phyloP scores from a whole-genome alignment of 2,888 invertebrate species.

The Cotesia congregata region DNA sequence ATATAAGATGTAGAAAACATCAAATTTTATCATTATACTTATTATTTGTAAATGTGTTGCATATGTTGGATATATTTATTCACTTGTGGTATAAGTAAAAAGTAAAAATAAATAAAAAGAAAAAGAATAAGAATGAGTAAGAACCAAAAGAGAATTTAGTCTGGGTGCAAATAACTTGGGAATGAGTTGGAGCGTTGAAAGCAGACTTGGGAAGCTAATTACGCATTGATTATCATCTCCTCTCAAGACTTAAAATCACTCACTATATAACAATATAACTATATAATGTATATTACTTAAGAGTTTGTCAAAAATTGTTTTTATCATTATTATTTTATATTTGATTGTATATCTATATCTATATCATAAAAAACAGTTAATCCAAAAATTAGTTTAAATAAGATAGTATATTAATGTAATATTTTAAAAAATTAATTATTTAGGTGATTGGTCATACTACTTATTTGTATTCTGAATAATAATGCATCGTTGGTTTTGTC shows the following conservation, averaged over 20 bases:
- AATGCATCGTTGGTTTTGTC: neutral
- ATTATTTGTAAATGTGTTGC: neutral
- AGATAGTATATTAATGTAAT: constrained; percentile 5
- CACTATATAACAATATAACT: constrained; percentile 14
- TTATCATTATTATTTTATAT: too few relatives aligned
- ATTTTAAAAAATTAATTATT: constrained; percentile 33
- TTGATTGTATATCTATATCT: too few relatives aligned
- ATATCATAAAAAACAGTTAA: too few relatives aligned
- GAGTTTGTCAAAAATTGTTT: too few relatives aligned
- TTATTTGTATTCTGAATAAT: constrained; percentile 7
- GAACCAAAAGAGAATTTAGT: constrained; percentile 9
- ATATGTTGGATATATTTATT: constrained; percentile 19
- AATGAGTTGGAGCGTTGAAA: constrained; percentile 21
- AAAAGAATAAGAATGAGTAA: neutral
- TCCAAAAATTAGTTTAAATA: too few relatives aligned
- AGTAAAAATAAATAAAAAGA: too few relatives aligned
- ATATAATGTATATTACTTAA: too few relatives aligned
- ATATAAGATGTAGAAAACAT: neutral
- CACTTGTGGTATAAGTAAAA: neutral
- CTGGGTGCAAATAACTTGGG: constrained; percentile 1
- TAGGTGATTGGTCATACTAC: constrained; percentile 5
- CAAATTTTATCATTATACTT: constrained; percentile 9
- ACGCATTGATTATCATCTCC: constrained; percentile 57
- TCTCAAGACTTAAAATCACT: constrained; percentile 48
- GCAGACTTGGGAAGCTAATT: constrained; percentile 53